These are phyloP conservation scores for Drosophila peninsularis DNA, from an alignment of 2,888 invertebrate species.

Conservation along the genomic window DNA sequence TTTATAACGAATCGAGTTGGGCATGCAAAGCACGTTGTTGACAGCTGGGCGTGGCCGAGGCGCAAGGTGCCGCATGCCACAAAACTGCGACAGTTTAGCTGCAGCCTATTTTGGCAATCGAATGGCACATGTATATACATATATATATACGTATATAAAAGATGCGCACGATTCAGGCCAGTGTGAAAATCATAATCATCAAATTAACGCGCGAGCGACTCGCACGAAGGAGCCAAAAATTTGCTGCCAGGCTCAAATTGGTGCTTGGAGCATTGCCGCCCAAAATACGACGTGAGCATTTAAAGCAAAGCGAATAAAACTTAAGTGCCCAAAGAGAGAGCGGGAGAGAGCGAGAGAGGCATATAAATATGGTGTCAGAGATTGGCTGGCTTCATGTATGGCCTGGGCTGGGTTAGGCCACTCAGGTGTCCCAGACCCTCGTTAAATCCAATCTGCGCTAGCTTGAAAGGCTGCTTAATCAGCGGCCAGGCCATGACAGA, in stretches of 20 bases:
- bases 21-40: slow-evolving; percentile 76
- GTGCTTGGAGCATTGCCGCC: slow-evolving; percentile 32
- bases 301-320: slow-evolving; percentile 72
- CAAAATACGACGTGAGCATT: slow-evolving; percentile 73
- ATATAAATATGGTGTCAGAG: slow-evolving; percentile 16
- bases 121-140: background rate
- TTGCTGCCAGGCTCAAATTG: slow-evolving; percentile 65
- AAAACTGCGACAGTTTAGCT: slow-evolving; percentile 45
- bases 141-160: slow-evolving; percentile 13
- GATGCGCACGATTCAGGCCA: slow-evolving; percentile 46
- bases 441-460: slow-evolving; percentile 61
- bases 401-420: slow-evolving; percentile 22
- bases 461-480: slow-evolving; percentile 55
- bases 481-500: slow-evolving; percentile 60
- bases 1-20: slow-evolving; percentile 47
- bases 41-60: slow-evolving; percentile 64
- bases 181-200: slow-evolving; percentile 76
- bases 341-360: background rate
- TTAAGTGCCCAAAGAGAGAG: slow-evolving; percentile 54
- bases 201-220: slow-evolving; percentile 64
- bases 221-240: slow-evolving; percentile 44
- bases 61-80: slow-evolving; percentile 36
- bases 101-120: slow-evolving; percentile 49
- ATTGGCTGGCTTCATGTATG: slow-evolving; percentile 15
- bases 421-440: slow-evolving; percentile 64